Conservation (phyloP, 2,888 invertebrate species). For the Heliothis peltigera region DNA sequence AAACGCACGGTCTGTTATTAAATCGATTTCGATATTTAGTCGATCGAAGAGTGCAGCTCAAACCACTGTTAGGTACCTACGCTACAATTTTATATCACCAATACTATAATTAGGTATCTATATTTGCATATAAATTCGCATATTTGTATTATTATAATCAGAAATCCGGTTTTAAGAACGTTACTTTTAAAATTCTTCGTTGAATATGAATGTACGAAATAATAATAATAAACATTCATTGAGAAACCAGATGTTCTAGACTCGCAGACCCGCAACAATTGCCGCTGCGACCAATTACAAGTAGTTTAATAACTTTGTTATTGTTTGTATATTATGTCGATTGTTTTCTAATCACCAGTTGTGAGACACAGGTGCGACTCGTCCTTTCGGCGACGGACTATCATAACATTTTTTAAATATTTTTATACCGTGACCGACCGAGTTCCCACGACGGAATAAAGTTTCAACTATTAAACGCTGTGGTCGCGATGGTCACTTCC, state of each 20-base stretch:
- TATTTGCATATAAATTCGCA: background rate
- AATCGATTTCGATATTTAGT: slow-evolving; percentile 39
- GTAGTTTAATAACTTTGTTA: slow-evolving; percentile 42
- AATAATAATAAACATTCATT: background rate
- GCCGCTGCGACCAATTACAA: slow-evolving; percentile 37
- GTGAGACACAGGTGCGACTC: slow-evolving; percentile 34
- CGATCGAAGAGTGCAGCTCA: slow-evolving; percentile 33
- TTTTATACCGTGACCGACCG: slow-evolving; percentile 6
- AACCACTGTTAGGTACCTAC: background rate
- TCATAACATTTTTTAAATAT: slow-evolving; percentile 32
- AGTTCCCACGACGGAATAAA: slow-evolving; percentile 41
- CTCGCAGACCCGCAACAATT: slow-evolving; percentile 28
- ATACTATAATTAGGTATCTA: background rate
- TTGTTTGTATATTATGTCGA: slow-evolving; percentile 52
- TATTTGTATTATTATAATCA: background rate
- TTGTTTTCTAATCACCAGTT: slow-evolving; percentile 48
- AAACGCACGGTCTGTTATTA: slow-evolving; percentile 13
- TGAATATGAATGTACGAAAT: slow-evolving; percentile 2
- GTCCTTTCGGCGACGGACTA: slow-evolving; percentile 19
- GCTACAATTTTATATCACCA: background rate
- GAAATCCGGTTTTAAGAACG: slow-evolving; percentile 8
- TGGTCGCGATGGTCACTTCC: slow-evolving; percentile 32
- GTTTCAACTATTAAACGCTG: slow-evolving; percentile 29
- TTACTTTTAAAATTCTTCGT: slow-evolving; percentile 3
- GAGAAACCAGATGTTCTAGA: slow-evolving; percentile 25